A percentile compares a stretch with the other conserved stretches of the same genome.
These are phyloP conservation scores for Arctia plantaginis DNA, from an alignment of 2,888 invertebrate genomes.

Conservation along the genomic window DNA sequence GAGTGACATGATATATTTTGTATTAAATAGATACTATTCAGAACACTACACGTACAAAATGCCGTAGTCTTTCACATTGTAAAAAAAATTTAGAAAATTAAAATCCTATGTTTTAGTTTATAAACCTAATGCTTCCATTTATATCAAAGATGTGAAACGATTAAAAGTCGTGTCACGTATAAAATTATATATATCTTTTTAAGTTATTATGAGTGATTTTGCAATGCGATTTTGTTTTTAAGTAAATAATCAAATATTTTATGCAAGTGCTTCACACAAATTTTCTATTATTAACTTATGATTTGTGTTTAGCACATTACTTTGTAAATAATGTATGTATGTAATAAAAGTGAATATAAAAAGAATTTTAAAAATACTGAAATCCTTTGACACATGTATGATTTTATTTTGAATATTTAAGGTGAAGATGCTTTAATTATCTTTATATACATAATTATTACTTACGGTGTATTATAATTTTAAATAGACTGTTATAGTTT, in stretches of 20 bases:
- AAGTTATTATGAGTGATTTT: constrained; percentile 83
- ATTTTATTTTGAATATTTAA: constrained; percentile 83
- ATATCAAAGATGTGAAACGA: constrained; percentile 85
- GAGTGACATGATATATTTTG: constrained; percentile 48
- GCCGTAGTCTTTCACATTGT: constrained; percentile 54
- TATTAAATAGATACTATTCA: constrained; percentile 48
- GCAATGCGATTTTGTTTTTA: constrained; percentile 84
- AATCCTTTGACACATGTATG: constrained; percentile 79
- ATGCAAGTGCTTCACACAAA: constrained; percentile 73
- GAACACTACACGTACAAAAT: constrained; percentile 63
- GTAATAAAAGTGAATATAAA: constrained; percentile 51
- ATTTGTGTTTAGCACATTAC: constrained; percentile 72
- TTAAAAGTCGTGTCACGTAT: constrained; percentile 82
- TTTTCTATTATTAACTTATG: constrained; percentile 78
- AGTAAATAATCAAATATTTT: constrained; percentile 69
- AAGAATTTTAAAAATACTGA: constrained; percentile 74
- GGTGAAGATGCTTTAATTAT: constrained; percentile 87
- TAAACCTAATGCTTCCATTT: constrained; percentile 85
- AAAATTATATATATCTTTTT: constrained; percentile 78
- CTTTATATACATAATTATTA: constrained; percentile 81
- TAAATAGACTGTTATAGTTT: constrained; percentile 87
- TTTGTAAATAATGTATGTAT: constrained; percentile 82
- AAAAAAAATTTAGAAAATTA: constrained; percentile 57
- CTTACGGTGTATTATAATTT: constrained; percentile 85
- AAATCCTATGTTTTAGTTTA: constrained; percentile 76